A percentile compares a stretch with the other conserved stretches of the same genome.
Conservation (phyloP, 2,797 vertebrate genomes). For the Leptatherina wallacei region DNA sequence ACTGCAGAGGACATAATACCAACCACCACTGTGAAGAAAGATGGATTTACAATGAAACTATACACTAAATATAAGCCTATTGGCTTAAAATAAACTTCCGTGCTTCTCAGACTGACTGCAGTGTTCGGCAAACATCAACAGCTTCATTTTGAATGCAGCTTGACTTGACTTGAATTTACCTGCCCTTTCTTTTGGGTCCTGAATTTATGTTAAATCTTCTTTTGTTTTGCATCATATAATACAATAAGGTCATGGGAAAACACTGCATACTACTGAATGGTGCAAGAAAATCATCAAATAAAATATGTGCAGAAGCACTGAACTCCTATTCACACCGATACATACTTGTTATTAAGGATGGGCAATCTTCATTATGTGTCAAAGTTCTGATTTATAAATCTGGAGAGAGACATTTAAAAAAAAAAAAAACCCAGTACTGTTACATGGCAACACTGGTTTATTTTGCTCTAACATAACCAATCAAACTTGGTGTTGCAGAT, state of each 20-base stretch:
- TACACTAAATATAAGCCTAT: neutral
- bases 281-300: neutral
- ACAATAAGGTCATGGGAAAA: neutral
- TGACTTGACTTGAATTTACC: neutral
- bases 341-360: too few relatives aligned
- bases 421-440: too few relatives aligned
- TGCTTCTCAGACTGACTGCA: neutral
- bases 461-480: neutral
- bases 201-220: neutral
- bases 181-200: neutral
- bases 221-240: neutral
- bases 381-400: neutral
- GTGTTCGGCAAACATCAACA: neutral
- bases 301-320: neutral
- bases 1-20: conserved; percentile 23
- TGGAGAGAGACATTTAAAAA: neutral
- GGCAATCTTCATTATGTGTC: too few relatives aligned
- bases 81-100: conserved; percentile 15
- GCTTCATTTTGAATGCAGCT: neutral
- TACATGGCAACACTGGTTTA: too few relatives aligned
- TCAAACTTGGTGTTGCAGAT: neutral
- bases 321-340: neutral
- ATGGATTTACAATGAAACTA: conserved; percentile 43
- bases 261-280: neutral
- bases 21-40: conserved; percentile 21